Evolutionary conservation across 2,113 vertebrate species (phyloP).

Genomic region (Chrysochloris asiatica): DNA sequence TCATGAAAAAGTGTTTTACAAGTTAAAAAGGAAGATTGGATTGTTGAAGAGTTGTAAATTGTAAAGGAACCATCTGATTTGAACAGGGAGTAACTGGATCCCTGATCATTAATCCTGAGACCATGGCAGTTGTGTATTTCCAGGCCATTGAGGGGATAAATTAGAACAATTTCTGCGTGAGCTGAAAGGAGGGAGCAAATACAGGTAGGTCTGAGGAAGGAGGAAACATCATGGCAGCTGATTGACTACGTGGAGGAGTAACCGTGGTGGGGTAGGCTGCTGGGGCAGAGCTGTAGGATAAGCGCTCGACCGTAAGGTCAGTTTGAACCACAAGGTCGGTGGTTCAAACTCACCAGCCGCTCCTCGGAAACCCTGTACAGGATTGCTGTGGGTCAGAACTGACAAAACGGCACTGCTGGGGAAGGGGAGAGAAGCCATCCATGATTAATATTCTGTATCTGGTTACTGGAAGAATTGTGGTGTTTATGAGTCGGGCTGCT

Average conservation of each 20-base stretch:
- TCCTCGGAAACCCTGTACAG: no score
- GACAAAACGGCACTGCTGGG: no score
- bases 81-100: background rate
- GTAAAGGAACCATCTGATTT: background rate
- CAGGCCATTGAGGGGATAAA: background rate
- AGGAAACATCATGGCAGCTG: background rate
- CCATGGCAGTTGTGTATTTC: no score
- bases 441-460: background rate
- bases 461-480: background rate
- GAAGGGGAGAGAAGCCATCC: background rate
- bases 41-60: background rate
- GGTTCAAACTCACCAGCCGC: no score
- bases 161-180: background rate
- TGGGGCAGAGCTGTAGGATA: no score
- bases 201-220: background rate
- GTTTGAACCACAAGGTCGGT: no score
- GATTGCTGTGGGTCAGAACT: no score
- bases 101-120: background rate
- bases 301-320: no score
- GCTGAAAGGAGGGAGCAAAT: background rate
- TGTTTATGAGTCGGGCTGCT: no score
- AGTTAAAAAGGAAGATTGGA: background rate
- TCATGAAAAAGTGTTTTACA: no score
- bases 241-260: background rate
- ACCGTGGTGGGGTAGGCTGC: no score